phyloP scores from a whole-genome alignment of 2,797 vertebrate genomes.

The Acipenser oxyrinchus region DNA sequence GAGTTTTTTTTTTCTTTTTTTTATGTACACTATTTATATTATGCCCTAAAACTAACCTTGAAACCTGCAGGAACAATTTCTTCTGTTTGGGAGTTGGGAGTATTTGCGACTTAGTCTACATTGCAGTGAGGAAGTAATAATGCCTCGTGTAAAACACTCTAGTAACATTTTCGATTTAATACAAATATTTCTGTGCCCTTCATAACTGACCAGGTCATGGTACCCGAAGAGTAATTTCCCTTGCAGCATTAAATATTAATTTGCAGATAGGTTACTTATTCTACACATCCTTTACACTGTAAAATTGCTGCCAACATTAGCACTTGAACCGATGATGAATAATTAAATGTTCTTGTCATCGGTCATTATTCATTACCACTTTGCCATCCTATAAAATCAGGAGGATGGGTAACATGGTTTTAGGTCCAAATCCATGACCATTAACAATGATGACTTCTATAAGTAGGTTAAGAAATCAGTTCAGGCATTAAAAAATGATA shows the following conservation, averaged over 20 bases:
- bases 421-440: not conserved
- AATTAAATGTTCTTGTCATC: slow-evolving; percentile 28
- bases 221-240: slow-evolving; percentile 25
- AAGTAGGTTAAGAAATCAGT: no score
- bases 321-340: slow-evolving; percentile 28
- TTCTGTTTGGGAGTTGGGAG: no score
- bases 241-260: slow-evolving; percentile 31
- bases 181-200: slow-evolving; percentile 16
- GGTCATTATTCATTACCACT: slow-evolving; percentile 26
- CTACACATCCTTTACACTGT: slow-evolving; percentile 25
- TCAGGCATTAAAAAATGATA: no score
- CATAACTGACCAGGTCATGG: slow-evolving; percentile 21
- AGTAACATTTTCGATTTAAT: slow-evolving; percentile 11
- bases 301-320: slow-evolving; percentile 27
- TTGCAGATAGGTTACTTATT: slow-evolving; percentile 23
- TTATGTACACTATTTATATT: no score
- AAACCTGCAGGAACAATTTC: no score
- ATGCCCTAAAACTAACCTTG: no score
- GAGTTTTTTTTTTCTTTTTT: no score
- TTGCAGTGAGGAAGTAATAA: no score
- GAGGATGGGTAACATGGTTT: slow-evolving; percentile 7
- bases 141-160: not conserved
- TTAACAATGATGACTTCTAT: not conserved
- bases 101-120: no score
- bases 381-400: slow-evolving; percentile 14